phyloP scores from a whole-genome alignment of 2,113 vertebrate genomes.

The Progne subis region DNA sequence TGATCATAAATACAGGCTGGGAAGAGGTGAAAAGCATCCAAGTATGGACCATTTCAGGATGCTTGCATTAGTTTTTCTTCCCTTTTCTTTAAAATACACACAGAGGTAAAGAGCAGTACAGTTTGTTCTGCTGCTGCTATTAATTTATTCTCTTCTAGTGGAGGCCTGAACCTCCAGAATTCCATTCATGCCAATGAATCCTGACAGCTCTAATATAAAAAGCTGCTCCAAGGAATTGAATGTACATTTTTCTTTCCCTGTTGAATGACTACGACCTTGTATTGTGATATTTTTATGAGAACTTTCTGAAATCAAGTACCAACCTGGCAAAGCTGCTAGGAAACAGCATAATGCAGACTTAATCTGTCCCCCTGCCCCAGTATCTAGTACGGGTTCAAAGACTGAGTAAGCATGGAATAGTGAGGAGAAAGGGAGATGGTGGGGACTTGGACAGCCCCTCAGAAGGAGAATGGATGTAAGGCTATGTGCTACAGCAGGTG shows the following conservation, averaged over 20 bases:
- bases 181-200: background rate
- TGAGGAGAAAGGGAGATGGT: background rate
- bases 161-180: background rate
- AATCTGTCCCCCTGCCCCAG: background rate
- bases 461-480: background rate
- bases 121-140: background rate
- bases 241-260: background rate
- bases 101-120: background rate
- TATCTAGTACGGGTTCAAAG: background rate
- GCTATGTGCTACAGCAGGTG: background rate
- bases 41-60: background rate
- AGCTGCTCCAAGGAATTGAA: conserved; percentile 4
- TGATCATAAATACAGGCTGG: background rate
- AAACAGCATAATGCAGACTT: background rate
- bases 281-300: background rate
- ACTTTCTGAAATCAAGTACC: background rate
- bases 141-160: background rate
- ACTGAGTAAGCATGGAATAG: background rate
- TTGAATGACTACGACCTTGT: background rate
- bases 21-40: background rate
- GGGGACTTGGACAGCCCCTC: background rate
- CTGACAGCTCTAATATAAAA: background rate
- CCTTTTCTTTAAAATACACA: background rate
- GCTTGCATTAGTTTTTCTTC: background rate
- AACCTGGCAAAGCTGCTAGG: background rate